These are phyloP conservation scores for Neosilurus mollespiculum DNA, from an alignment of 2,797 vertebrate species.

Conservation along the genomic window DNA sequence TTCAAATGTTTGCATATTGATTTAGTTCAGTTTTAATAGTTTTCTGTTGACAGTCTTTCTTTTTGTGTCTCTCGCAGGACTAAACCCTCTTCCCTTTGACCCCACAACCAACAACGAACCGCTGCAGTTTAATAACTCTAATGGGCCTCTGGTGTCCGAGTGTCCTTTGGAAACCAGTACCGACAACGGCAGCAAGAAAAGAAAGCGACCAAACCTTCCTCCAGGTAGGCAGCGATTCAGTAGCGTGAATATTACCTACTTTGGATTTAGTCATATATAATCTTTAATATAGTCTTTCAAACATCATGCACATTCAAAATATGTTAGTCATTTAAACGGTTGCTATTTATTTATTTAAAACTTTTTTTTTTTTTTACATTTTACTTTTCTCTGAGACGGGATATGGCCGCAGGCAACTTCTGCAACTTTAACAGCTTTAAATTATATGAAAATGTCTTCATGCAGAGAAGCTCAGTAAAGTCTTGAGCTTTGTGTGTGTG, in stretches of 20 bases:
- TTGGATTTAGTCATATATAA: too few species aligned
- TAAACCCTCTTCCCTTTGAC: slow-evolving; percentile 86
- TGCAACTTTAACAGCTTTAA: neutral
- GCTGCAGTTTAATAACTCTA: slow-evolving; percentile 77
- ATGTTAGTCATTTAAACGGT: neutral
- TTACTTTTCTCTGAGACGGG: neutral
- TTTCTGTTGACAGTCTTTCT: slow-evolving; percentile 27
- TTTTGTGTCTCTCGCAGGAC: slow-evolving; percentile 73
- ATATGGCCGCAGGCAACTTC: neutral
- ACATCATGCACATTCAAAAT: neutral
- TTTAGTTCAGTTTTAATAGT: neutral
- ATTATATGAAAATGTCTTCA: neutral
- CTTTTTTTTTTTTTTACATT: neutral
- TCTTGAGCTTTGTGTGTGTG: neutral
- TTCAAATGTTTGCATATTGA: neutral
- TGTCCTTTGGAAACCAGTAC: slow-evolving; percentile 80
- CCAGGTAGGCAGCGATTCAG: slow-evolving; percentile 73
- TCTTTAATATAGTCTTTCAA: neutral
- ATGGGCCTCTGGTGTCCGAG: slow-evolving; percentile 71
- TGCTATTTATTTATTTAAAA: neutral
- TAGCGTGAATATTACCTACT: too few species aligned
- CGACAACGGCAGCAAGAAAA: slow-evolving; percentile 82
- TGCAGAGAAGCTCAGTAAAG: neutral
- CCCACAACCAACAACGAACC: slow-evolving; percentile 79
- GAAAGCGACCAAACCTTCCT: slow-evolving; percentile 79